A percentile compares a stretch with the other conserved stretches of the same genome.
These are phyloP conservation scores for Heteropelma amictum DNA, from an alignment of 2,888 invertebrate genomes.

Conservation along the genomic window DNA sequence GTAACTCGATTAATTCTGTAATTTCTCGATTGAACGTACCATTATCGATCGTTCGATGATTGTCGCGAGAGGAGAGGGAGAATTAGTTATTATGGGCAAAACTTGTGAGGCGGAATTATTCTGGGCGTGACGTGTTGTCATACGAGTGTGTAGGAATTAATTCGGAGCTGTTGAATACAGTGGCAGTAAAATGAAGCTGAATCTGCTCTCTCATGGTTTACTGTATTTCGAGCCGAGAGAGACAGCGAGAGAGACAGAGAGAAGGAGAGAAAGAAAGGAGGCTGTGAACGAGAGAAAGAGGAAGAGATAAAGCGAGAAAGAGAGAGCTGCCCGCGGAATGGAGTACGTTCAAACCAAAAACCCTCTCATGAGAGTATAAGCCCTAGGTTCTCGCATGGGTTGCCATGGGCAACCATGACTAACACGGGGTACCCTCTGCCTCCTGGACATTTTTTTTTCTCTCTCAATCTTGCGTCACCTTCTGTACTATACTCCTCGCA, in stretches of 20 bases:
- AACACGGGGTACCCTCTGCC: conserved; percentile 61
- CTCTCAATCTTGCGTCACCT: conserved; percentile 31
- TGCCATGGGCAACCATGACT: conserved; percentile 74
- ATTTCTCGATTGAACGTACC: no score
- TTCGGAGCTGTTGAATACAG: conserved; percentile 9
- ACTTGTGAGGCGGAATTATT: not conserved
- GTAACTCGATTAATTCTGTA: no score
- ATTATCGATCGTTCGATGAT: no score
- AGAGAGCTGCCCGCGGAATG: conserved; percentile 11
- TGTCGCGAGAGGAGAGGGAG: not conserved
- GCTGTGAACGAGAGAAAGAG: not conserved
- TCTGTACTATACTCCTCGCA: no score
- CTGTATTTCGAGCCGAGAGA: conserved; percentile 25
- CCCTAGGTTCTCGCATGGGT: conserved; percentile 67
- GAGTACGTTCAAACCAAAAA: conserved; percentile 33
- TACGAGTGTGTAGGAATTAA: not conserved
- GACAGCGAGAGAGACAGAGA: not conserved
- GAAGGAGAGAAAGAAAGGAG: not conserved
- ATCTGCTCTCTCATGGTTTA: conserved; percentile 20
- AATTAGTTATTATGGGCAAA: not conserved
- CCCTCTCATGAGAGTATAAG: conserved; percentile 55
- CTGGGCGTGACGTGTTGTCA: not conserved
- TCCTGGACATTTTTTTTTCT: conserved; percentile 23
- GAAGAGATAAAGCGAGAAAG: not conserved
- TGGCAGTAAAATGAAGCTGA: conserved; percentile 35